Percentiles rank a stretch among this genome's conserved stretches.
Conservation (phyloP, 2,888 invertebrate species). For the Chydorus sphaericus region DNA sequence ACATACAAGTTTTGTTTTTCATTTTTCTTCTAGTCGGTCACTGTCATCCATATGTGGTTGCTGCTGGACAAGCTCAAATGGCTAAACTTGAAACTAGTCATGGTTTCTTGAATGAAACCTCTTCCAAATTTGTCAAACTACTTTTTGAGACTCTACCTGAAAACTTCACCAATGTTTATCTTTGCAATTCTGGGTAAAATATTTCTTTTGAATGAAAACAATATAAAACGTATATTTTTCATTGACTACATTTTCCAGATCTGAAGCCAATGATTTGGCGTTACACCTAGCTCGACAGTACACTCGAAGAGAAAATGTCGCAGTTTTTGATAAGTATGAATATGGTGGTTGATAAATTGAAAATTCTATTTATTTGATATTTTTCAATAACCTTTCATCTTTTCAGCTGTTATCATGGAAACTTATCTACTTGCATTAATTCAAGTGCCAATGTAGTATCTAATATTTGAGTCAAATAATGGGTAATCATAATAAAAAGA, state of each 20-base stretch:
- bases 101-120: constrained; percentile 34
- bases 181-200: constrained; percentile 38
- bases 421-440: constrained; percentile 31
- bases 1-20: too few relatives aligned
- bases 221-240: too few relatives aligned
- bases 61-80: constrained; percentile 35
- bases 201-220: not conserved
- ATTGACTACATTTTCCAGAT: constrained; percentile 31
- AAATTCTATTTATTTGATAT: too few relatives aligned
- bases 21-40: too few relatives aligned
- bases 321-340: constrained; percentile 26
- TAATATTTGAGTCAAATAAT: constrained; percentile 16
- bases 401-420: constrained; percentile 40
- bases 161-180: constrained; percentile 33
- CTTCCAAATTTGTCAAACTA: constrained; percentile 32
- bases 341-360: too few relatives aligned
- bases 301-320: constrained; percentile 34
- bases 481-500: too few relatives aligned
- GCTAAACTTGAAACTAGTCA: constrained; percentile 33
- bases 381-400: not conserved
- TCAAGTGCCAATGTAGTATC: constrained; percentile 25
- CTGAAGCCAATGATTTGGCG: constrained; percentile 45
- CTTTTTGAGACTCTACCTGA: constrained; percentile 34
- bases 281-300: constrained; percentile 37
- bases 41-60: constrained; percentile 36